Base-by-base conservation (phyloP, 2,113 vertebrate species). In the Struthidea cinerea region DNA sequence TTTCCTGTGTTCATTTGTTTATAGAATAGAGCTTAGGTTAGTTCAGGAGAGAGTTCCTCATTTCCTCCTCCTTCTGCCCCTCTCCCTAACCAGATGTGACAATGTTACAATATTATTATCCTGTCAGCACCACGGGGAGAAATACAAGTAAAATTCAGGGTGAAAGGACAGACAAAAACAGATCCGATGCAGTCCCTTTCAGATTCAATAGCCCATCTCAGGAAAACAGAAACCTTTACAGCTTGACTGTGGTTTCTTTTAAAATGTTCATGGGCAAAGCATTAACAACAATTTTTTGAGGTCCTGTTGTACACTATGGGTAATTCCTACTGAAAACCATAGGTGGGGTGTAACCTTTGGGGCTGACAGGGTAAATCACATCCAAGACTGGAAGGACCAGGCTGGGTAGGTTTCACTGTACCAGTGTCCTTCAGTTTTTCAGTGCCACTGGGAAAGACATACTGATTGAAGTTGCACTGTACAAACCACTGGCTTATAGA, bases 31-130 rank as follows among this genome's bases (percentile, higher is more conserved):
- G 46, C 56, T 86, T 60, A 89, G 71, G 77, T 96, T 95, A 77
- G 76, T 80, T 80, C 83, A 87, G 77, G 95, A 94, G 52, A 90
- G 55, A 92, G 61, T 49, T 96, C 88, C 67, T 91, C 83, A 60
- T 81, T 89, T 91, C 77, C 82, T 94, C 52, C 37, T 84, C 78
- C 73, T 74, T 39, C 82, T 76, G 91, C 67, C 63, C 44, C 85
- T 93, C 80, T 77, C 78, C 81, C 70, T 89, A 89, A 80, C 90
- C 94, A 96, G 82, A 96, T 95, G 93, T 85, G 84, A 94, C 93
- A 95, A 74, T 56, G 49, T 96, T 93, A 96, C 87, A 95, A 88
- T 89, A 86, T 92, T 69, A 93, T 90, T 91, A 92, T 80, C 57
- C 89, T 94, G 69, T 96, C 85, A 95, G 74, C 91, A 86, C 91